phyloP scores from a whole-genome alignment of 1,140 invertebrate species.

The Brachionus plicatilis region DNA sequence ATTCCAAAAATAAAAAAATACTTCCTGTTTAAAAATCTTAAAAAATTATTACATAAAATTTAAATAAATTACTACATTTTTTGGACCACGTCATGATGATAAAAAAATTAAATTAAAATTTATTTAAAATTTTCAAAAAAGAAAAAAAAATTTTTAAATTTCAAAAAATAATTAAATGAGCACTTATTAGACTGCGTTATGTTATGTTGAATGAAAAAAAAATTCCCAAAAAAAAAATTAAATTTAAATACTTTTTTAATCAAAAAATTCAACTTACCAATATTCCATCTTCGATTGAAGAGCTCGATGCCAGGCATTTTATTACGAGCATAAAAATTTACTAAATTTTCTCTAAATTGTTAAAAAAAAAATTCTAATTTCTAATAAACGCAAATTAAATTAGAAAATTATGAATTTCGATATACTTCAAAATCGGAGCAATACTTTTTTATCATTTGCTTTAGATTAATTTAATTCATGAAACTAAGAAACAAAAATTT shows the following conservation, averaged over 20 bases:
- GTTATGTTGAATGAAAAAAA: no score
- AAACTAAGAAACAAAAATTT: background rate
- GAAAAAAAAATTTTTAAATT: no score
- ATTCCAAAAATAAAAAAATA: no score
- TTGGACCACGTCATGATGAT: no score
- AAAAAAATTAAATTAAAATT: no score
- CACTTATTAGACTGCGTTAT: no score
- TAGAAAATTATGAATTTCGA: background rate
- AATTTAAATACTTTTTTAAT: background rate
- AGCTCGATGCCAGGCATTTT: conserved; percentile 22
- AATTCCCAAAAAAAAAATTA: no score
- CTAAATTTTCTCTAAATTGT: background rate
- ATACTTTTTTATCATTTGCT: background rate
- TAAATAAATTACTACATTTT: no score
- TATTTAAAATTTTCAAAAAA: no score
- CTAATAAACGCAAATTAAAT: background rate
- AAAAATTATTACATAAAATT: no score
- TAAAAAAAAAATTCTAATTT: background rate
- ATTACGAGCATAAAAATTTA: background rate
- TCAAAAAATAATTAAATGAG: no score
- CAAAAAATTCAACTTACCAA: background rate
- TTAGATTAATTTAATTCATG: background rate
- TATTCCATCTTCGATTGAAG: conserved; percentile 34
- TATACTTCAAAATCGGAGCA: background rate
- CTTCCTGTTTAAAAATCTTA: no score